A percentile compares a stretch with the other conserved stretches of the same genome.
phyloP scores from a whole-genome alignment of 2,888 invertebrate species.

The Ceramica pisi region DNA sequence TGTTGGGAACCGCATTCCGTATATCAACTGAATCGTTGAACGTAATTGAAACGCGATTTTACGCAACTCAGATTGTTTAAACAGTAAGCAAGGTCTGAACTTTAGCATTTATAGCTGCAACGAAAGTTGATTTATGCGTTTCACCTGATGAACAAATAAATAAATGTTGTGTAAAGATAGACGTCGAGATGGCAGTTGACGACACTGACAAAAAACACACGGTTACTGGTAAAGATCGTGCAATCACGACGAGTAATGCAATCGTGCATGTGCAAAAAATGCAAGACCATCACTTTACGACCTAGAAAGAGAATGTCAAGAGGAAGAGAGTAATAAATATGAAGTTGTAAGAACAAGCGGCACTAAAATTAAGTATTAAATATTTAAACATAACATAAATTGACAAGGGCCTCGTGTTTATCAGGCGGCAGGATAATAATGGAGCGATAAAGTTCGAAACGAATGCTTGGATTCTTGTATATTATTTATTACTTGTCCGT shows the following conservation, averaged over 20 bases:
- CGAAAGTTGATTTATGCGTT: conserved; percentile 60
- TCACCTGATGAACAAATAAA: conserved; percentile 63
- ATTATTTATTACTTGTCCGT: conserved; percentile 27
- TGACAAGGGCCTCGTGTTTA: conserved; percentile 31
- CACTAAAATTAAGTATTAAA: conserved; percentile 38
- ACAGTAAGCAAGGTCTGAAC: conserved; percentile 62
- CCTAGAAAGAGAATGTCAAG: conserved; percentile 60
- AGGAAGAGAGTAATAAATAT: conserved; percentile 61
- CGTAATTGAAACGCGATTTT: conserved; percentile 49
- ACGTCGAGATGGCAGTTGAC: conserved; percentile 46
- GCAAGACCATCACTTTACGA: conserved; percentile 41
- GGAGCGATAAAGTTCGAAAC: conserved; percentile 47
- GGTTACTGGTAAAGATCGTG: conserved; percentile 56
- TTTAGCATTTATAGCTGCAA: conserved; percentile 62
- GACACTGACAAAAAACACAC: conserved; percentile 53
- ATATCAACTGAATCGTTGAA: conserved; percentile 50
- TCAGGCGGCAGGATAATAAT: conserved; percentile 45
- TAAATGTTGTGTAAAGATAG: conserved; percentile 57
- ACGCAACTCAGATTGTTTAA: conserved; percentile 67
- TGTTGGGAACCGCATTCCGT: conserved; percentile 62
- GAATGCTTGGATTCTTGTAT: conserved; percentile 23
- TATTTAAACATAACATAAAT: conserved; percentile 34
- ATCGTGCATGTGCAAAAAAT: conserved; percentile 55
- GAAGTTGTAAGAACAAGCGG: conserved; percentile 39
- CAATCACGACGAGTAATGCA: conserved; percentile 56